phyloP scores from a whole-genome alignment of 1,140 invertebrate species.

The Scaptodrosophila lebanonensis region DNA sequence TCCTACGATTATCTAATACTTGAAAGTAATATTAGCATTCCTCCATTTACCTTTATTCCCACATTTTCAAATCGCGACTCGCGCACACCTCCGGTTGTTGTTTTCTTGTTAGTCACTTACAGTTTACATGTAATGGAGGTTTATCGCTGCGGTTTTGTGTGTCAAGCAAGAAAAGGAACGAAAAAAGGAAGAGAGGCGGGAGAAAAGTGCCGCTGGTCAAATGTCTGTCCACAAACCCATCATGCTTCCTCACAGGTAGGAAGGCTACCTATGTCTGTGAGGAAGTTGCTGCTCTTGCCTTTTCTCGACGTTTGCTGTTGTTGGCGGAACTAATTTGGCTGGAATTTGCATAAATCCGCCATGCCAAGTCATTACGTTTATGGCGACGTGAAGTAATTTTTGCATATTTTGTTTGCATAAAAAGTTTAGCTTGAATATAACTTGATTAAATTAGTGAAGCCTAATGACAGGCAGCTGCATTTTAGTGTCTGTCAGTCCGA shows the following conservation, averaged over 20 bases:
- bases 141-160: slow-evolving; percentile 49
- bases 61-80: too few species aligned
- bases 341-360: slow-evolving; percentile 64
- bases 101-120: too few species aligned
- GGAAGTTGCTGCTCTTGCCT: slow-evolving; percentile 11
- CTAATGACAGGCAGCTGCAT: slow-evolving; percentile 65
- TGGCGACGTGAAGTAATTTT: slow-evolving; percentile 37
- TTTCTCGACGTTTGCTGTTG: slow-evolving; percentile 6
- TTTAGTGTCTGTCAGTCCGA: slow-evolving; percentile 52
- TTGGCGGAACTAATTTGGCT: slow-evolving; percentile 53
- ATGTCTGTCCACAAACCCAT: too few species aligned
- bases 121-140: slow-evolving; percentile 58
- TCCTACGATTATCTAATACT: too few species aligned
- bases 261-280: too few species aligned
- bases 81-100: too few species aligned
- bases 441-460: slow-evolving; percentile 51
- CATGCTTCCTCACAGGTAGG: too few species aligned
- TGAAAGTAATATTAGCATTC: too few species aligned
- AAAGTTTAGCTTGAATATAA: slow-evolving; percentile 23
- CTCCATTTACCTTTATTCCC: too few species aligned
- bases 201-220: too few species aligned
- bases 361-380: slow-evolving; percentile 23
- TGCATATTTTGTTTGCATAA: slow-evolving; percentile 29
- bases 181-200: too few species aligned
- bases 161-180: too few species aligned